phyloP scores from a whole-genome alignment of 2,113 vertebrate genomes.

The Channa maculata region DNA sequence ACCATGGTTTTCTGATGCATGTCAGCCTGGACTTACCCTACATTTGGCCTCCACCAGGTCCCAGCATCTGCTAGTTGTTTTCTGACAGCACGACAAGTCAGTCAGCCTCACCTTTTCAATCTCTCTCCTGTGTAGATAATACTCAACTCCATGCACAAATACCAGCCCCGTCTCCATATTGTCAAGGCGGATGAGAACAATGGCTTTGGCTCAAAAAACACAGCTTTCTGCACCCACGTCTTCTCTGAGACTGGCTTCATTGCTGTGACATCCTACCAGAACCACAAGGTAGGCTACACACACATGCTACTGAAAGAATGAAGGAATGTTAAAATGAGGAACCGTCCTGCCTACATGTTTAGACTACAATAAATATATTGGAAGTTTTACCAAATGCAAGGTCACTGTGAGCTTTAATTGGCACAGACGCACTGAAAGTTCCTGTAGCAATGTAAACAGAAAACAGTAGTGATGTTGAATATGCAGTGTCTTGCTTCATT shows the following conservation, averaged over 20 bases:
- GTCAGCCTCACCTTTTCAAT: constrained; percentile 50
- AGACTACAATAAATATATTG: neutral
- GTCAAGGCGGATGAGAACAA: constrained; percentile 99
- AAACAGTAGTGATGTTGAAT: neutral
- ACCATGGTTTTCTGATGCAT: constrained; percentile 9
- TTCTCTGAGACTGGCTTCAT: constrained; percentile 97
- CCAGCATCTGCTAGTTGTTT: constrained; percentile 32
- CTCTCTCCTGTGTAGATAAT: constrained; percentile 88
- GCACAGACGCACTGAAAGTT: neutral
- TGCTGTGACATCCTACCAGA: constrained; percentile 97
- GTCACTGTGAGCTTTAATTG: neutral
- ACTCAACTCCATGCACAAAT: constrained; percentile 99
- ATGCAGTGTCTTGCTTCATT: neutral
- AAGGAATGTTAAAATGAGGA: neutral
- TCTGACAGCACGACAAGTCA: constrained; percentile 27
- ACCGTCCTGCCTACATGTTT: neutral
- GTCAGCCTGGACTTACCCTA: constrained; percentile 25
- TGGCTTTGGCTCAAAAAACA: constrained; percentile 96
- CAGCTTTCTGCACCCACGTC: constrained; percentile 95
- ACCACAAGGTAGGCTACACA: constrained; percentile 90
- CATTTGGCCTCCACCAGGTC: constrained; percentile 15
- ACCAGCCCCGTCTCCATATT: constrained; percentile 97
- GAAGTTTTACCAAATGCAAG: neutral
- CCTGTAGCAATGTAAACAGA: neutral
- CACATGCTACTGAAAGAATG: neutral